A percentile compares a stretch with the other conserved stretches of the same genome.
Evolutionary conservation across 2,797 vertebrate species (phyloP).

Genomic region (Myotis vivesi): DNA sequence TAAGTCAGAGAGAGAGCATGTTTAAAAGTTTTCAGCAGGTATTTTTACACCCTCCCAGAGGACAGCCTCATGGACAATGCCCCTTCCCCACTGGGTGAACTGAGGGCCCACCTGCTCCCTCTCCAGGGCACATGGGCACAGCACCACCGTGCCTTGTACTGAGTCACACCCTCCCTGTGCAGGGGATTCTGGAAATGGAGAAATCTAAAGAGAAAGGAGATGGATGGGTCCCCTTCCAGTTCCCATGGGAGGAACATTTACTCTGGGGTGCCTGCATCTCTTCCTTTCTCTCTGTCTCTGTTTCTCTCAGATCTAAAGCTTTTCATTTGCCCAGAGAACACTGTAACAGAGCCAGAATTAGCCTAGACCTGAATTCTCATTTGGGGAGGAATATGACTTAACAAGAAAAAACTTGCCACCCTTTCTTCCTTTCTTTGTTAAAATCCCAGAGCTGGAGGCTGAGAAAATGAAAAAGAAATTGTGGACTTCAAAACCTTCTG

Average conservation of each 20-base stretch:
- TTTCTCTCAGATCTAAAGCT: neutral
- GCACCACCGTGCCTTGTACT: fast-evolving
- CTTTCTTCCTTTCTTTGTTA: slow-evolving; percentile 20
- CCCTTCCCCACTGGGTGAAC: neutral
- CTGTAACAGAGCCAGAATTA: neutral
- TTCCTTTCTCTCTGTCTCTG: neutral
- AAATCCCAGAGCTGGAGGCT: neutral
- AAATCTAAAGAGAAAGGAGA: neutral
- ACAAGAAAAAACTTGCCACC: neutral
- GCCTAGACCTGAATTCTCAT: neutral
- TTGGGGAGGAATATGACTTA: neutral
- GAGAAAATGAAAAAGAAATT: neutral
- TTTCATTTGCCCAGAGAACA: slow-evolving; percentile 27
- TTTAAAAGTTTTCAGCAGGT: neutral
- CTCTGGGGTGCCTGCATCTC: neutral
- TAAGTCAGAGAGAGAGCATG: fast-evolving
- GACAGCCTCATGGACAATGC: too few relatives aligned
- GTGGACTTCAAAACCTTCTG: neutral
- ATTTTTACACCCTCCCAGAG: too few relatives aligned
- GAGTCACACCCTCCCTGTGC: neutral
- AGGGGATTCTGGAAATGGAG: neutral
- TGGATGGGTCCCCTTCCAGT: too few relatives aligned
- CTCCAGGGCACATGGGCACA: neutral
- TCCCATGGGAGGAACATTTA: neutral
- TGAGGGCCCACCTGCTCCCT: neutral